Evolutionary conservation across 2,113 vertebrate genomes (phyloP), one percentile per base, ranked within the genome.

Genomic region (Leptosomus discolor): DNA sequence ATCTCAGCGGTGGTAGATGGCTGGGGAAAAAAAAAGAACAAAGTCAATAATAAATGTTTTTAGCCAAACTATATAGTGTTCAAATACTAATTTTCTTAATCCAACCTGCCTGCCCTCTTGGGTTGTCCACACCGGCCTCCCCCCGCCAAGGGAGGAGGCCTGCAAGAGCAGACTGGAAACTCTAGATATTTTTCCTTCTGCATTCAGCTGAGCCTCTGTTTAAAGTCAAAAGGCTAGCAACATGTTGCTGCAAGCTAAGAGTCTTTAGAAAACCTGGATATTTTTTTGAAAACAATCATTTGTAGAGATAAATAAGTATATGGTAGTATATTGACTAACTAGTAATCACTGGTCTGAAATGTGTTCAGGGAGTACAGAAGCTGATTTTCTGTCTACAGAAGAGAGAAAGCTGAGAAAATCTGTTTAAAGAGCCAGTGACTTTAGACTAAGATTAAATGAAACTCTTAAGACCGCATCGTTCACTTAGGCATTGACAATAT

Each of bases 31-130:
- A 54, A 54, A 39, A 37, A 68, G 13, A 20, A 39, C 8, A 29
- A 70, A 64, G n/a, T 30, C 6, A 79, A 8, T 15, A 63, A 30
- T 18, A 48, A 6, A 4, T 10, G 43, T 80, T 86, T 45, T 16
- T 37, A 65, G 12, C 8, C 23, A 46, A 71, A 71, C 7, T 15
- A 7, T 26, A 4, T n/a, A 37, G 3, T 34, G 2, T 79, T 85
- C 15, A 67, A 92, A 75, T 32, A 39, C 13, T 54, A 8, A 18
- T 46, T 69, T 84, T 68, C 20, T 58, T 71, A 39, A 37, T 56
- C 22, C 4, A 0, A 0, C 4, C 18, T n/a, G n/a, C 16, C 1
- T 2, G 3, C 2, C 1, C 1, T 1, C 19, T 88, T 11, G 0
- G 34, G 43, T 27, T 30, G 7, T 50, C 8, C 15, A 16, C 5